phyloP scores from a whole-genome alignment of 1,140 invertebrate genomes.

The Subanguina moxae region DNA sequence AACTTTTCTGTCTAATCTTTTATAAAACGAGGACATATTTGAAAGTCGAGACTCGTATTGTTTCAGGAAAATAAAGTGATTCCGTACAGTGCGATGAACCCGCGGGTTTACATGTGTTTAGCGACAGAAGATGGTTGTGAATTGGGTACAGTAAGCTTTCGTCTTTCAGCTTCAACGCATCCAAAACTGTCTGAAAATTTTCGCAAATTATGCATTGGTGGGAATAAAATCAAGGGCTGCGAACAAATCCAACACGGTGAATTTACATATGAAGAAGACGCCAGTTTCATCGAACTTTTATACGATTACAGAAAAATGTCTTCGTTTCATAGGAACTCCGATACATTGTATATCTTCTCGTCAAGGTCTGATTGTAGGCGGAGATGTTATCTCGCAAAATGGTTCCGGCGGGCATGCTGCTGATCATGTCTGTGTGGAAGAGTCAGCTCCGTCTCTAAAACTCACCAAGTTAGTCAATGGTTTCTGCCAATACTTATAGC shows the following conservation, averaged over 20 bases:
- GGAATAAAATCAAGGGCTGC: neutral
- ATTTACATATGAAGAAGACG: too few relatives aligned
- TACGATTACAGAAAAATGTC: neutral
- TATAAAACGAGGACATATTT: too few relatives aligned
- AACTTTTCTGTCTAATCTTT: too few relatives aligned
- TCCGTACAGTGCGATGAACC: neutral
- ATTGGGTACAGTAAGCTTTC: neutral
- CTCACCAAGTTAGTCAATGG: too few relatives aligned
- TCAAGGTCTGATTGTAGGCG: neutral
- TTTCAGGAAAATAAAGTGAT: too few relatives aligned
- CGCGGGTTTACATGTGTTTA: neutral
- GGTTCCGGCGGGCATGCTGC: neutral
- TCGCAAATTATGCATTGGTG: neutral
- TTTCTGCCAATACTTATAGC: too few relatives aligned
- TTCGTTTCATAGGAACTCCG: neutral
- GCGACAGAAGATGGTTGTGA: neutral
- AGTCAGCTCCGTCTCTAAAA: neutral
- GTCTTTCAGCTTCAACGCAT: neutral
- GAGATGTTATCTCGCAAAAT: neutral
- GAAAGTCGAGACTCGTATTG: too few relatives aligned
- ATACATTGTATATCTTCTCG: neutral
- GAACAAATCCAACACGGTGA: too few relatives aligned
- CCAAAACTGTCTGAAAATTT: neutral
- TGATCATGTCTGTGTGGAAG: neutral
- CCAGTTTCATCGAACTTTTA: neutral